Percentiles rank a stretch among this genome's conserved stretches.
phyloP scores from a whole-genome alignment of 2,888 invertebrate species.

The Syrphus vitripennis region DNA sequence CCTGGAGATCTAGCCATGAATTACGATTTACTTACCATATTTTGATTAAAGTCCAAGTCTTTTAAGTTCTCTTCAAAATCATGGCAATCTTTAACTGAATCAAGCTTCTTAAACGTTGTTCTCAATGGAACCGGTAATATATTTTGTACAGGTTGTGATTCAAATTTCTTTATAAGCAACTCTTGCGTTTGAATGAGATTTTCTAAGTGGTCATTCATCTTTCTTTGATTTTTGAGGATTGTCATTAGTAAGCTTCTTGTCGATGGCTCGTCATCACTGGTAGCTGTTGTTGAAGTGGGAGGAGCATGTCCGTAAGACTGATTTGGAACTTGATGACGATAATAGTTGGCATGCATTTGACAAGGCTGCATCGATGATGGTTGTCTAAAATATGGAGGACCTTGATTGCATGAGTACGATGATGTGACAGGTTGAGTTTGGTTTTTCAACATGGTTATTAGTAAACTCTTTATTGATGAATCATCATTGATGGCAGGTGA shows the following conservation, averaged over 20 bases:
- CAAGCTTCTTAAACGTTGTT: not conserved
- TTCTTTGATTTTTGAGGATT: not conserved
- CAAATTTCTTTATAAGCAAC: not conserved
- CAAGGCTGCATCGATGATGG: not conserved
- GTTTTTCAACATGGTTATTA: not conserved
- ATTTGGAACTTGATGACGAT: not conserved
- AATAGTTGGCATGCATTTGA: not conserved
- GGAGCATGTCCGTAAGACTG: not conserved
- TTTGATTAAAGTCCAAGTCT: not conserved
- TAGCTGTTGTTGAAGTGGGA: not conserved
- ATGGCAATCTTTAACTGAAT: not conserved
- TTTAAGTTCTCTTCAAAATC: slow-evolving; percentile 1
- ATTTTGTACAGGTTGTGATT: too few species aligned
- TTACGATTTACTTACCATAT: not conserved
- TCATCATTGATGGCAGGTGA: not conserved
- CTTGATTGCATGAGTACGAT: not conserved
- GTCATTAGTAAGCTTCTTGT: not conserved
- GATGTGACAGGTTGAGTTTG: not conserved
- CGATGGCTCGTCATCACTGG: not conserved
- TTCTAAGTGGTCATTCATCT: not conserved
- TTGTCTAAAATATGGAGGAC: not conserved
- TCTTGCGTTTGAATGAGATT: not conserved
- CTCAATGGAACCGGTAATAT: not conserved
- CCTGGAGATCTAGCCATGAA: too few species aligned
- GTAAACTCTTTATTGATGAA: not conserved